phyloP scores from a whole-genome alignment of 2,888 invertebrate species.

The Zygaena filipendulae region DNA sequence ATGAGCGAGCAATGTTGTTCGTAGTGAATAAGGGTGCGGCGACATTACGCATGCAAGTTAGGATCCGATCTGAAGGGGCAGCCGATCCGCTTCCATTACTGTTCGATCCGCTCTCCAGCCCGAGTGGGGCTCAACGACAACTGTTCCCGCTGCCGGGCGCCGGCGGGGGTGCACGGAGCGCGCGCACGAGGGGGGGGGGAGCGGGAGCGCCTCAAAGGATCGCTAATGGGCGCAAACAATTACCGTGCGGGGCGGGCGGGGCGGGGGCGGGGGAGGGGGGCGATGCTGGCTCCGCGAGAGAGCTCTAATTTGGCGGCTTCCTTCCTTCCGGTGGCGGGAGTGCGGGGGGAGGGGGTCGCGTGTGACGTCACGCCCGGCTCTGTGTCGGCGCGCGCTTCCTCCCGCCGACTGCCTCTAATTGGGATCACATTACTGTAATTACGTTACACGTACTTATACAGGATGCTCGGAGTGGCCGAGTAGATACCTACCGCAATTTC shows the following conservation, averaged over 20 bases:
- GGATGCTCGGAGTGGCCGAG: background rate
- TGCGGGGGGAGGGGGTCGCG: slow-evolving; percentile 20
- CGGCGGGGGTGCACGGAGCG: slow-evolving; percentile 3
- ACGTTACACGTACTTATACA: background rate
- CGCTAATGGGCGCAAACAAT: slow-evolving; percentile 53
- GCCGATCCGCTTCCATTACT: no score
- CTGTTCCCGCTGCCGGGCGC: slow-evolving; percentile 2
- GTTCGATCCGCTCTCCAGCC: no score
- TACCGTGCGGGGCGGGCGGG: slow-evolving; percentile 38
- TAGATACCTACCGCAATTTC: no score
- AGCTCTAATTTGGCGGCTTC: slow-evolving; percentile 56
- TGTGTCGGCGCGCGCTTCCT: slow-evolving; percentile 30
- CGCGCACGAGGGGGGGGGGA: slow-evolving; percentile 14
- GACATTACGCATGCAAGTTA: no score
- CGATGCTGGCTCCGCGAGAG: slow-evolving; percentile 28
- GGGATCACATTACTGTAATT: slow-evolving; percentile 19
- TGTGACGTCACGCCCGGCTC: no score
- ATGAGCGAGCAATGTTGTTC: no score
- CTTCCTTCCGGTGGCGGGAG: slow-evolving; percentile 55
- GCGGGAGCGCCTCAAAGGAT: slow-evolving; percentile 27
- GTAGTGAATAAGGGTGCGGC: no score
- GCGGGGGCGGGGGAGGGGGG: slow-evolving; percentile 25
- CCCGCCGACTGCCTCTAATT: slow-evolving; percentile 3
- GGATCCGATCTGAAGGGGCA: no score
- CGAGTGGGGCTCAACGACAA: slow-evolving; percentile 12